These are phyloP conservation scores for Drosophila lini DNA, from an alignment of 1,140 invertebrate genomes.

Conservation along the genomic window DNA sequence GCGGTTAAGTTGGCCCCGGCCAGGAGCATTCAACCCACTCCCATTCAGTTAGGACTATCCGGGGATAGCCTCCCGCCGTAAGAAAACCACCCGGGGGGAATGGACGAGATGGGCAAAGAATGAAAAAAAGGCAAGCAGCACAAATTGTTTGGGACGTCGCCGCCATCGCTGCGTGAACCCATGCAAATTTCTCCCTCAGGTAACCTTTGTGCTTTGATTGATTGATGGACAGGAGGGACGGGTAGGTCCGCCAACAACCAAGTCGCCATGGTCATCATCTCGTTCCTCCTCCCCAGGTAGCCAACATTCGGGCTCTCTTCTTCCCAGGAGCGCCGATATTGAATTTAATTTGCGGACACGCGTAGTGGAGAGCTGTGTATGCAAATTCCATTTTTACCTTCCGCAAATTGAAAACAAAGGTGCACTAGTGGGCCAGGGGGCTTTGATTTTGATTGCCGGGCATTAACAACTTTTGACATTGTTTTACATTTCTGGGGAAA, in stretches of 20 bases:
- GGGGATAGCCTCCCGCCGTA: conserved; percentile 20
- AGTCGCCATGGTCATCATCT: conserved; percentile 54
- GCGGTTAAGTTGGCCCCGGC: conserved; percentile 69
- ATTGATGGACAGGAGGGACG: conserved; percentile 63
- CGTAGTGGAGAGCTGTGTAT: conserved; percentile 56
- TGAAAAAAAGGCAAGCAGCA: conserved; percentile 35
- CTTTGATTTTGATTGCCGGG: conserved; percentile 59
- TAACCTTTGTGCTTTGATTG: conserved; percentile 81
- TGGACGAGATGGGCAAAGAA: conserved; percentile 17
- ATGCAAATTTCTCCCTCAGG: conserved; percentile 79
- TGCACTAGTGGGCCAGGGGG: conserved; percentile 41
- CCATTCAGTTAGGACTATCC: conserved; percentile 5
- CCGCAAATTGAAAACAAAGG: conserved; percentile 52
- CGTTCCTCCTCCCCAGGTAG: conserved; percentile 4
- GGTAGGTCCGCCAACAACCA: neutral
- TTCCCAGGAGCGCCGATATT: conserved; percentile 54
- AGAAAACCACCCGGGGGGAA: conserved; percentile 33
- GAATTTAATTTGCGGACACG: conserved; percentile 79
- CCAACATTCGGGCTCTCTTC: neutral
- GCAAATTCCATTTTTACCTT: conserved; percentile 55
- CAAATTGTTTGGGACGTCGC: conserved; percentile 75
- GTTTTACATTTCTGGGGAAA: conserved; percentile 78
- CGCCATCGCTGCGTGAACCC: conserved; percentile 67
- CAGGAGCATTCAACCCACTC: conserved; percentile 38
- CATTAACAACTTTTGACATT: conserved; percentile 80